These are phyloP conservation scores for Planococcus citri DNA, from an alignment of 1,140 invertebrate genomes.

Conservation along the genomic window DNA sequence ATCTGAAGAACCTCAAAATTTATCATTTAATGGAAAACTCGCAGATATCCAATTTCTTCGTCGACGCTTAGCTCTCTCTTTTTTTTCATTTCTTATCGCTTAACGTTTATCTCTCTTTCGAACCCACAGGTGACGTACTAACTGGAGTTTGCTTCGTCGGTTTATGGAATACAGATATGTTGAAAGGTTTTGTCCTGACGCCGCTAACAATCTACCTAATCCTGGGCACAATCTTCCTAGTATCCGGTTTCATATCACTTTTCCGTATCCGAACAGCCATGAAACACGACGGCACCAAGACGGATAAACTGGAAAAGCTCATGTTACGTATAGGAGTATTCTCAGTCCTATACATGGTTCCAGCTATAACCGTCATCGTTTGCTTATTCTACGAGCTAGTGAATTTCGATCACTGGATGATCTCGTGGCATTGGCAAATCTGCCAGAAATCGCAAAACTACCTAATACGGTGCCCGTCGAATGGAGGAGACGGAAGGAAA, in stretches of 20 bases:
- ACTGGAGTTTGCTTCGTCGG: constrained; percentile 96
- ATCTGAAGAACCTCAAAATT: too few species aligned
- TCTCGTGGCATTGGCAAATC: constrained; percentile 74
- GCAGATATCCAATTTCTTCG: too few species aligned
- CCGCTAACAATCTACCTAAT: constrained; percentile 86
- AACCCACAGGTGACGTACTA: constrained; percentile 89
- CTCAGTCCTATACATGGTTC: constrained; percentile 88
- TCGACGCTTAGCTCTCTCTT: too few species aligned
- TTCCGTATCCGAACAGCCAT: constrained; percentile 92
- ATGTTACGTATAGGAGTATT: constrained; percentile 97
- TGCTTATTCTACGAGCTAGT: constrained; percentile 93
- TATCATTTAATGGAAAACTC: too few species aligned
- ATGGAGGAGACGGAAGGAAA: constrained; percentile 37
- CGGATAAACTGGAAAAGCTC: constrained; percentile 91
- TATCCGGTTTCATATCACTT: constrained; percentile 90
- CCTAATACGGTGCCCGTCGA: constrained; percentile 56
- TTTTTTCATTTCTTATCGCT: too few species aligned
- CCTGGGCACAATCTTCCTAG: constrained; percentile 82
- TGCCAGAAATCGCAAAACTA: constrained; percentile 38
- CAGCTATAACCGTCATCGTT: constrained; percentile 87
- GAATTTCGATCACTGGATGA: constrained; percentile 82
- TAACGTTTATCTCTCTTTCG: too few species aligned
- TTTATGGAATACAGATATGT: constrained; percentile 66
- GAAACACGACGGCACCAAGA: constrained; percentile 89
- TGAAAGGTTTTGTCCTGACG: constrained; percentile 75